phyloP scores from a whole-genome alignment of 2,113 vertebrate species.

The Rousettus leschenaultii region DNA sequence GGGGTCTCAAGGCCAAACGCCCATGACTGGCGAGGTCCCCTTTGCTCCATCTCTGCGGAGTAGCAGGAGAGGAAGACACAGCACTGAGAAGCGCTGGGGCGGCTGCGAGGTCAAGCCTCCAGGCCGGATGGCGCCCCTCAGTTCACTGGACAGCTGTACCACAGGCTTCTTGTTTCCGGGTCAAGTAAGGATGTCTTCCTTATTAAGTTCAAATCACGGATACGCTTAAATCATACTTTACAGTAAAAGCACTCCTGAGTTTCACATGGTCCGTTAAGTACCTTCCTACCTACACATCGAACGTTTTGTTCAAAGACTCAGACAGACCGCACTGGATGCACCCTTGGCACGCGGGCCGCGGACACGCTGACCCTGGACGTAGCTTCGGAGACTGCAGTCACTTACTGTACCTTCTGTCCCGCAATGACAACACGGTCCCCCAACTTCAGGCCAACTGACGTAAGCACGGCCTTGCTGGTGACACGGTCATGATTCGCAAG shows the following conservation, averaged over 20 bases:
- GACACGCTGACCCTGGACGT: neutral
- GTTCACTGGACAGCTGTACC: too few species aligned
- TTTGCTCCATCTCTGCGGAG: neutral
- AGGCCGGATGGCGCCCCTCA: neutral
- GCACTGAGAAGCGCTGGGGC: rapidly evolving
- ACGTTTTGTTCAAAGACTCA: neutral
- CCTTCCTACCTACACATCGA: neutral
- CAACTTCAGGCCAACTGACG: slow-evolving; percentile 88
- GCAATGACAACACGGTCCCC: slow-evolving; percentile 96
- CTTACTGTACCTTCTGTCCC: slow-evolving; percentile 91
- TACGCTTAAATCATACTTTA: neutral
- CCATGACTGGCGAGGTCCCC: neutral
- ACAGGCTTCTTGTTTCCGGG: neutral
- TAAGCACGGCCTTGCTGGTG: slow-evolving; percentile 85
- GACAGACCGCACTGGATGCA: neutral
- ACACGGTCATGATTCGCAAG: slow-evolving; percentile 77
- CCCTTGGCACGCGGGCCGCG: neutral
- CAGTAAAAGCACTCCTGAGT: neutral
- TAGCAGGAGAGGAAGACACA: neutral
- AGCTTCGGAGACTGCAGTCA: rapidly evolving
- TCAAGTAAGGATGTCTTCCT: neutral
- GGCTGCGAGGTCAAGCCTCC: neutral
- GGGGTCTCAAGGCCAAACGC: neutral
- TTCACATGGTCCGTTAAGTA: neutral
- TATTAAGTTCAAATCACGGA: neutral